Base-by-base conservation (phyloP, 2,888 invertebrate genomes). In the Pachycephus smyrnensis region DNA sequence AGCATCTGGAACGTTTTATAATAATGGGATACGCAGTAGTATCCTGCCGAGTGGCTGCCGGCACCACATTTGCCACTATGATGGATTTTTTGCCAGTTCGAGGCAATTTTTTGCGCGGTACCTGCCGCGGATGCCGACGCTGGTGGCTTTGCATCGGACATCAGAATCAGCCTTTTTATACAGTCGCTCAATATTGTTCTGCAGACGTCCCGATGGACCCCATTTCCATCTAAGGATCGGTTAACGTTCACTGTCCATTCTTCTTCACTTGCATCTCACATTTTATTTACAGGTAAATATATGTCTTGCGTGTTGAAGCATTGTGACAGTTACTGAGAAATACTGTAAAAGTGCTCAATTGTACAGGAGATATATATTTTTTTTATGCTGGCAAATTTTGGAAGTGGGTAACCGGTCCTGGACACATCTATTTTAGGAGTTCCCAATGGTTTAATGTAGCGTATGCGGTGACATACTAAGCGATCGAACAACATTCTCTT, bases 391-490 rank as follows among this genome's bases (percentile, higher is more conserved):
- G 55, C 55, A 55, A 55, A 55, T 55, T 55, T 55, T 55, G 15
- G 55, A 55, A 23, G 23, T 2, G 9, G 23, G 2, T 55, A 23
- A 55, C 55, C 55, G 55, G 55, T 55, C 55, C 23, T 55, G 55
- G 55, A 55, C 80, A 80, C 78, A 78, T 83, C 80, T 84, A 84
- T 84, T 84, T 84, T 76, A 77, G 81, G 79, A 79, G 76, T 77
- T 82, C 82, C 80, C 81, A 81, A 85, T 81, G 82, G 84, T 83
- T 82, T 81, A 84, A 84, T 80, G 84, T 83, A 79, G 82, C 31
- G 71, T 85, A 86, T 89, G 31, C 80, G 84, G 86, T 89, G 88
- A 89, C 89, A 89, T 89, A 89, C 88, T 89, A 86, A 81, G 82
- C 85, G 80, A 82, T 81, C 80, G 85, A 84, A 88, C 88, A 88